Evolutionary conservation across 2,113 vertebrate genomes (phyloP).

Genomic region (Chamaea fasciata): DNA sequence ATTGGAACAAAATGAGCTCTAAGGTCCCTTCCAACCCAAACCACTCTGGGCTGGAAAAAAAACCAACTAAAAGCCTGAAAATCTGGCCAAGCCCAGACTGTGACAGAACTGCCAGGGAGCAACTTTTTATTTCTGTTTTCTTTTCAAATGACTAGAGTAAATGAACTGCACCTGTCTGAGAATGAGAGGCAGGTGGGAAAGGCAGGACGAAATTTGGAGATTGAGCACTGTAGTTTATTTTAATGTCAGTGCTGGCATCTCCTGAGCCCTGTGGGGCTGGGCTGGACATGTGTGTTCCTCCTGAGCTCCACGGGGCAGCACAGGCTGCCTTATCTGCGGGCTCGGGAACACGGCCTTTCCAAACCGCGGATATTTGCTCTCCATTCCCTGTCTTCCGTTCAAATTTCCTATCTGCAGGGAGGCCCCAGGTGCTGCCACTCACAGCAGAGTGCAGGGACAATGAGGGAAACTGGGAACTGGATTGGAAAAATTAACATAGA

Average conservation of each 20-base stretch:
- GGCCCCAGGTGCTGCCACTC: neutral
- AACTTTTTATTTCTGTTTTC: neutral
- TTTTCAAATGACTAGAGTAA: neutral
- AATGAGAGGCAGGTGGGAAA: neutral
- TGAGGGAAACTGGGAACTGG: rapidly evolving
- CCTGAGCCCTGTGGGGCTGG: rapidly evolving
- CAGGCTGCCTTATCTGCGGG: neutral
- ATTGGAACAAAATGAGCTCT: neutral
- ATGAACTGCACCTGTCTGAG: neutral
- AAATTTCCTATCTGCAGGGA: neutral
- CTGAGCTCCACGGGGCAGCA: neutral
- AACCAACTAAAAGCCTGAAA: neutral
- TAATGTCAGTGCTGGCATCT: neutral
- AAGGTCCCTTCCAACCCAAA: neutral
- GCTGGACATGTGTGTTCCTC: neutral
- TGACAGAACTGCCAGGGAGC: neutral
- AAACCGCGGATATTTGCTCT: neutral
- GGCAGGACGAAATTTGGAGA: rapidly evolving
- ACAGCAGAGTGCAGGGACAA: no score
- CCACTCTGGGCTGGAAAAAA: neutral
- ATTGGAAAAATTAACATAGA: neutral
- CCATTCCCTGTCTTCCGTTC: neutral
- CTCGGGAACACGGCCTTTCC: neutral
- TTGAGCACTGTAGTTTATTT: neutral
- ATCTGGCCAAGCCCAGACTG: neutral